Base-by-base conservation (phyloP, 2,113 vertebrate genomes). In the Drymodes brunneopygia region DNA sequence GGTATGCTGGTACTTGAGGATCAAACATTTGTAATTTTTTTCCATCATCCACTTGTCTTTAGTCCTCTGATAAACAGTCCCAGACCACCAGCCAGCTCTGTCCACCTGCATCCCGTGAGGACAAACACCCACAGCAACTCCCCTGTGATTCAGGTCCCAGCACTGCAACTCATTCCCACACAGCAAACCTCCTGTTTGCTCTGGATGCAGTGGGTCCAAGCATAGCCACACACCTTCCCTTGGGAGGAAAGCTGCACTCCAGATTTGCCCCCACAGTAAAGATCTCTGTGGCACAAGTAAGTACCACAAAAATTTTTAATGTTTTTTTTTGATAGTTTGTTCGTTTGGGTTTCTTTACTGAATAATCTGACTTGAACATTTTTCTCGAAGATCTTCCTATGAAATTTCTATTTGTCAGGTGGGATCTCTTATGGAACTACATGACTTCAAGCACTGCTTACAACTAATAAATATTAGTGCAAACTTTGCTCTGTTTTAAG, bases 101-200 rank as follows among this genome's bases (percentile, higher is more conserved):
- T 23, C 47, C n/a, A 31, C 31, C 17, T 23, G 22, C 19, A 77
- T 15, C 10, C 71, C 23, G 8, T 28, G 65, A 73, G n/a, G 51
- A 25, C 0, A 0, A 44, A n/a, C 31, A 38, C 1, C 7, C 40
- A 53, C 50, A 91, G 67, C 36, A 77, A 6, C 22, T 50, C 7
- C 6, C 12, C 10, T 25, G 22, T 3, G 16, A 24, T 6, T 44
- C 42, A 18, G 12, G 15, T 42, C 51, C 66, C 62, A 57, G 48
- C 38, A 27, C 13, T n/a, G 14, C 5, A 20, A 61, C 19, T 7
- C n/a, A 9, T 47, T 77, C 35, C 58, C 15, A 13, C 42, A 11
- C 29, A 61, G 11, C 4, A 69, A 56, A 31, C 7, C 22, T 42
- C 44, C 29, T 3, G 1, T 33, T 25, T 53, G 17, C 24, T 23